phyloP scores from a whole-genome alignment of 2,113 vertebrate genomes.

The Osmerus eperlanus region DNA sequence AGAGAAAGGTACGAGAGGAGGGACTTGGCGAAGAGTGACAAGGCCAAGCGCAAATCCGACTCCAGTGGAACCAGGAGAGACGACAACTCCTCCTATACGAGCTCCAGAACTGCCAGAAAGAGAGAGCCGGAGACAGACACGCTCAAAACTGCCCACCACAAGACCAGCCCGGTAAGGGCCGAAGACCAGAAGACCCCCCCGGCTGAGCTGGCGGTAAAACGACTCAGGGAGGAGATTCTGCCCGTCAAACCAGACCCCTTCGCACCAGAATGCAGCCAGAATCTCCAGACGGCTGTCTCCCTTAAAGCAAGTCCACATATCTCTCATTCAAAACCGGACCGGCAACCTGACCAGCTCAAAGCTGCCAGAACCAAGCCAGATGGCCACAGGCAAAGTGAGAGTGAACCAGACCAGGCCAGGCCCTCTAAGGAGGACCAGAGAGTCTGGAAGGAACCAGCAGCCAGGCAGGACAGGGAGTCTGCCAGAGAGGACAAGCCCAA shows the following conservation, averaged over 20 bases:
- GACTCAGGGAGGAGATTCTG: conserved; percentile 74
- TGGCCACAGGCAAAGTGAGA: too few relatives aligned
- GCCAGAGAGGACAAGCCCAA: conserved; percentile 78
- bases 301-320: conserved; percentile 66
- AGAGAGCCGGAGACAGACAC: conserved; percentile 67
- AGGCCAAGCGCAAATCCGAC: conserved; percentile 76
- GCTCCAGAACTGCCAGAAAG: conserved; percentile 71
- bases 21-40: conserved; percentile 69
- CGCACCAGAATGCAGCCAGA: background rate
- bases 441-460: conserved; percentile 66
- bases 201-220: conserved; percentile 72
- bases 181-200: conserved; percentile 60
- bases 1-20: conserved; percentile 78
- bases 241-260: background rate
- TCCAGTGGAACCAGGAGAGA: conserved; percentile 73
- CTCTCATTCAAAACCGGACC: background rate
- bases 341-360: background rate
- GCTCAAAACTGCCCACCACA: background rate
- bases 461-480: conserved; percentile 66
- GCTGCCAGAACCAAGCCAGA: background rate
- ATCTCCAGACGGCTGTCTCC: conserved; percentile 10
- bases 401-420: conserved; percentile 53
- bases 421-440: conserved; percentile 70
- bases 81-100: conserved; percentile 44
- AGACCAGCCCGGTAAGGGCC: background rate